Conservation (phyloP, 2,888 invertebrate species). For the Drosophila suboccidentalis region DNA sequence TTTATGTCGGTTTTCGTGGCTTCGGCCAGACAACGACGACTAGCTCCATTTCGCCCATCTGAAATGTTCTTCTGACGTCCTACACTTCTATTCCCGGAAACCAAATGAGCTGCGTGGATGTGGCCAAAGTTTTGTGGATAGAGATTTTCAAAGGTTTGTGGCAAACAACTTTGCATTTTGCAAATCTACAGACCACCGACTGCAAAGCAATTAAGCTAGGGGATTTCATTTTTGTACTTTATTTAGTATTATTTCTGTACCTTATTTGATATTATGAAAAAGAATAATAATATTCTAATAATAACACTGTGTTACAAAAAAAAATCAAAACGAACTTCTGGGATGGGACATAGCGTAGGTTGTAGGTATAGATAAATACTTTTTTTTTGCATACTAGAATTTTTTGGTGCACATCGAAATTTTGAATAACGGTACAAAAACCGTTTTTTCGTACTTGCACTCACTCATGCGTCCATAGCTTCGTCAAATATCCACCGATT, state of each 20-base stretch:
- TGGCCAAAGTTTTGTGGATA: conserved; percentile 44
- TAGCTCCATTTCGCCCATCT: neutral
- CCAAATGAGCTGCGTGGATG: conserved; percentile 39
- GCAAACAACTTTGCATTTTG: conserved; percentile 15
- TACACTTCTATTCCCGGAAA: neutral
- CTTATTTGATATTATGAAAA: neutral
- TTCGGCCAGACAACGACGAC: conserved; percentile 12
- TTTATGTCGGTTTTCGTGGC: conserved; percentile 19
- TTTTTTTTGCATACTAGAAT: too few relatives aligned
- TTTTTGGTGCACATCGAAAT: too few relatives aligned
- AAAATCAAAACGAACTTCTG: too few relatives aligned
- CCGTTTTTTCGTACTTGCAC: too few relatives aligned
- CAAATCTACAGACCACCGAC: neutral
- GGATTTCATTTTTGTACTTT: neutral
- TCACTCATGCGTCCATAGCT: too few relatives aligned
- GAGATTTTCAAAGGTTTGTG: conserved; percentile 46
- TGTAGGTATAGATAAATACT: too few relatives aligned
- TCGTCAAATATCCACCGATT: too few relatives aligned
- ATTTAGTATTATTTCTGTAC: neutral
- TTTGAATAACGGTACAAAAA: too few relatives aligned
- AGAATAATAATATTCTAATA: too few relatives aligned
- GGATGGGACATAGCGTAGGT: too few relatives aligned
- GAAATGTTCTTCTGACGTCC: conserved; percentile 2
- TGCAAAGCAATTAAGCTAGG: conserved; percentile 4
- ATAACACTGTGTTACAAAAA: too few relatives aligned